Evolutionary conservation across 2,888 invertebrate genomes (phyloP), one percentile per base, ranked within the genome.

Genomic region (Melieria crassipennis): DNA sequence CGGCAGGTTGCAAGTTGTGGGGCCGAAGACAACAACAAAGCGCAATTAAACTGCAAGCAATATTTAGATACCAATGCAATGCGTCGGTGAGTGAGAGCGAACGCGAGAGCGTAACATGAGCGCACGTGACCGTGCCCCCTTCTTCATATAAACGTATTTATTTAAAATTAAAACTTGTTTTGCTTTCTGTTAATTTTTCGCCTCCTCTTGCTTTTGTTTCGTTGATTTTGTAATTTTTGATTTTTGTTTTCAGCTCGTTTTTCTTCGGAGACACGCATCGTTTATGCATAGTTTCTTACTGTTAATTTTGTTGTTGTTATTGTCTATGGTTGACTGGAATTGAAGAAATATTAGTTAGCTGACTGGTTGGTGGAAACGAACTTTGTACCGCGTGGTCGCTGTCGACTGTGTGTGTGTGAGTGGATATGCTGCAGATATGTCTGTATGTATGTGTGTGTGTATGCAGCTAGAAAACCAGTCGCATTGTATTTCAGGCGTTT

Each of bases 241-340:
- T 62, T 5, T n/a, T 13, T 60, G 7, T 11, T 67, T 55, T 62
- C 55, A 13, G 50, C 43, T 52, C 52, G 9, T 46, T 52, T 62
- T 43, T 61, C 55, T 68, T 55, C 13, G 52, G 13, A 5, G 13
- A 13, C 6, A 9, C 9, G 52, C 9, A 52, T n/a, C 30, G 30
- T n/a, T 52, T 52, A 50, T 52, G 6, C n/a, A n/a, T 62, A 43
- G 9, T 63, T 58, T 1, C 63, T 65, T 63, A 45, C 10, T 62
- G 1, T 46, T 43, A 16, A 52, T 61, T 66, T 63, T 42, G 43
- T 47, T 30, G 47, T 16, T 48, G n/a, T 45, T 42, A 43, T 50
- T 56, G 47, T 52, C 55, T 64, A 65, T 55, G 66, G 50, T 68
- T 63, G 30, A 52, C 10, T 60, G 30, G n/a, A 30, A 30, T 66